These are phyloP conservation scores for Petroica traversi DNA, from an alignment of 2,113 vertebrate species.

Conservation along the genomic window DNA sequence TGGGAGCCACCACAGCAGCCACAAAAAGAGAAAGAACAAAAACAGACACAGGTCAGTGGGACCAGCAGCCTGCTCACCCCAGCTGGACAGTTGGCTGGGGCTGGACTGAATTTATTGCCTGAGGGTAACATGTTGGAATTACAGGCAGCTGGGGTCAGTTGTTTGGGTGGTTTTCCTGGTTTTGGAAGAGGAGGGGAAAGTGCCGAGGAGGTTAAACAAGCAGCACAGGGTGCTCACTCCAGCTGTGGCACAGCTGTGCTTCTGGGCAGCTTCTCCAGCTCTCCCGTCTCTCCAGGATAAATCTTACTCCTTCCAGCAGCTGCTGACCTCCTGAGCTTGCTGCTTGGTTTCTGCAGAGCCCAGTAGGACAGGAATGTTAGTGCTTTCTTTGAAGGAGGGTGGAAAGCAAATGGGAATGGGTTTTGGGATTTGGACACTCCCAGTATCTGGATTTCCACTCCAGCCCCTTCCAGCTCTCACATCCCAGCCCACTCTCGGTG, in stretches of 20 bases:
- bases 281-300: not conserved
- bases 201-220: not conserved
- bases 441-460: not conserved
- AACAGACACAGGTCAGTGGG: slow-evolving; percentile 94
- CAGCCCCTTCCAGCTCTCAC: not conserved
- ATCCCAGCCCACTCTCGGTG: not conserved
- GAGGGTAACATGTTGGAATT: not conserved
- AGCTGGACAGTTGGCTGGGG: not conserved
- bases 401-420: not conserved
- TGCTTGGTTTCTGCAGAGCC: not conserved
- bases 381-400: not conserved
- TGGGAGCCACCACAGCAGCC: slow-evolving; percentile 93
- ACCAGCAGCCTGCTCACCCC: not conserved
- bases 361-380: not conserved
- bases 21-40: slow-evolving; percentile 99
- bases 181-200: not conserved
- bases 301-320: not conserved
- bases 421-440: not conserved
- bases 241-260: not conserved
- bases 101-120: not conserved
- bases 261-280: not conserved
- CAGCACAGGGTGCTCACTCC: not conserved
- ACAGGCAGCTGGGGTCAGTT: not conserved
- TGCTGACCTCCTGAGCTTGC: not conserved
- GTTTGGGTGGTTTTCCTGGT: not conserved